Evolutionary conservation across 2,113 vertebrate genomes (phyloP).

Genomic region (Ibidorhyncha struthersii): DNA sequence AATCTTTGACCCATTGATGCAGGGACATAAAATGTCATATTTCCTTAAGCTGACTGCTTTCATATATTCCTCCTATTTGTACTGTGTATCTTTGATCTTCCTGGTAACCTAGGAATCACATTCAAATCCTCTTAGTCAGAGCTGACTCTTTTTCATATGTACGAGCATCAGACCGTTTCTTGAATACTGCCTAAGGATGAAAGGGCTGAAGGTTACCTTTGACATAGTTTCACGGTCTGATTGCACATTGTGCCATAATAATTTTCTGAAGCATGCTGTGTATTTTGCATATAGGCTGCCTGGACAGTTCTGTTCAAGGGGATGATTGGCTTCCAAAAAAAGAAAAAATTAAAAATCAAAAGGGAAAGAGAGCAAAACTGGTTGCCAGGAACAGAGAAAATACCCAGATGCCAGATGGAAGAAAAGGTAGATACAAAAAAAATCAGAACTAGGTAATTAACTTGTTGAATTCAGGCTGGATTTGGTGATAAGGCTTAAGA

Average conservation of each 20-base stretch:
- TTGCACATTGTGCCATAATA: not conserved
- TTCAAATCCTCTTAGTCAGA: not conserved
- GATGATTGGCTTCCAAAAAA: not conserved
- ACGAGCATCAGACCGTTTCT: not conserved
- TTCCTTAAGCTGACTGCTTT: not conserved
- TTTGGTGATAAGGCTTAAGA: not conserved
- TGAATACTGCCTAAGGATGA: not conserved
- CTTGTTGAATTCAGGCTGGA: not conserved
- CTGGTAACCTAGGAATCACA: not conserved
- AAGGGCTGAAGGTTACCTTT: not conserved
- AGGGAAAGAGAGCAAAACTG: not conserved
- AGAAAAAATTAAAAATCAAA: not conserved
- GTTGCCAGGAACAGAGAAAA: not conserved
- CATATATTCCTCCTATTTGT: not conserved
- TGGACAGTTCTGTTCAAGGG: not conserved
- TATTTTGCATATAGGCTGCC: not conserved
- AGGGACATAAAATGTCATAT: not conserved
- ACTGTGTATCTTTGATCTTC: not conserved
- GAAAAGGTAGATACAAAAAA: not conserved
- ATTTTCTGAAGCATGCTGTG: not conserved
- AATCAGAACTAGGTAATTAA: not conserved
- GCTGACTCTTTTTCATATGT: not conserved
- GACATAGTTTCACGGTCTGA: not conserved
- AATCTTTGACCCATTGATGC: not conserved
- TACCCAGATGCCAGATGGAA: not conserved